Percentiles rank a stretch among this genome's conserved stretches.
phyloP scores from a whole-genome alignment of 2,888 invertebrate genomes.

The Myopa tessellatipennis region DNA sequence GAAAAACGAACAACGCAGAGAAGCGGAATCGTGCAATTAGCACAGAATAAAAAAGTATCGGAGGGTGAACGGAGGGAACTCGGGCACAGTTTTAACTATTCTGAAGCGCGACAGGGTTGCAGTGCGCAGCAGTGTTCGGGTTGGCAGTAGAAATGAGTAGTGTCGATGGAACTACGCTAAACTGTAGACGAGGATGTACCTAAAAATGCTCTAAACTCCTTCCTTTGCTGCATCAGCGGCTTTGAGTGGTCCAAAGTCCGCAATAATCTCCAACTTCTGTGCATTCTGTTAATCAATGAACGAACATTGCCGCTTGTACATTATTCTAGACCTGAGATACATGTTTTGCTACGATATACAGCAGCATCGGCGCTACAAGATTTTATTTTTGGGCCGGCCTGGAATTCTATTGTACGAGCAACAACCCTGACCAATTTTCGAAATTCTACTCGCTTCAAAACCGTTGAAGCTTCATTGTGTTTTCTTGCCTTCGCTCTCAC shows the following conservation, averaged over 20 bases:
- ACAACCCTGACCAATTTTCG: slow-evolving; percentile 19
- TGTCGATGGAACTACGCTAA: too few relatives aligned
- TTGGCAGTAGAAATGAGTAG: not conserved
- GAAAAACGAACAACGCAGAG: not conserved
- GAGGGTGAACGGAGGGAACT: not conserved
- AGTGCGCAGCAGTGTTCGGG: not conserved
- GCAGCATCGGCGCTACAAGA: too few relatives aligned
- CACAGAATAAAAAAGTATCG: not conserved
- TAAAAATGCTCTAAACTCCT: too few relatives aligned
- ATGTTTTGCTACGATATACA: too few relatives aligned
- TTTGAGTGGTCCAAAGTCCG: too few relatives aligned
- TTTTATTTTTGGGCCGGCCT: not conserved
- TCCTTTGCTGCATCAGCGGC: too few relatives aligned
- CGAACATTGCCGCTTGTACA: too few relatives aligned
- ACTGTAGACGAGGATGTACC: too few relatives aligned
- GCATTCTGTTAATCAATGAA: too few relatives aligned
- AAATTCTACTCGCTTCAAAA: slow-evolving; percentile 16
- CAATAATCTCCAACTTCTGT: too few relatives aligned
- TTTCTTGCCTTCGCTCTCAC: slow-evolving; percentile 3
- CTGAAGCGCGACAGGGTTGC: slow-evolving; percentile 10
- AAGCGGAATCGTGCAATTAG: not conserved
- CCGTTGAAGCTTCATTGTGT: slow-evolving; percentile 16
- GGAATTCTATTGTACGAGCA: not conserved
- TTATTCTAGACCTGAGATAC: too few relatives aligned
- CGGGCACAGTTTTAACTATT: not conserved